Base-by-base conservation (phyloP, 2,797 vertebrate genomes). In the Microctenopoma stevenorrisi region DNA sequence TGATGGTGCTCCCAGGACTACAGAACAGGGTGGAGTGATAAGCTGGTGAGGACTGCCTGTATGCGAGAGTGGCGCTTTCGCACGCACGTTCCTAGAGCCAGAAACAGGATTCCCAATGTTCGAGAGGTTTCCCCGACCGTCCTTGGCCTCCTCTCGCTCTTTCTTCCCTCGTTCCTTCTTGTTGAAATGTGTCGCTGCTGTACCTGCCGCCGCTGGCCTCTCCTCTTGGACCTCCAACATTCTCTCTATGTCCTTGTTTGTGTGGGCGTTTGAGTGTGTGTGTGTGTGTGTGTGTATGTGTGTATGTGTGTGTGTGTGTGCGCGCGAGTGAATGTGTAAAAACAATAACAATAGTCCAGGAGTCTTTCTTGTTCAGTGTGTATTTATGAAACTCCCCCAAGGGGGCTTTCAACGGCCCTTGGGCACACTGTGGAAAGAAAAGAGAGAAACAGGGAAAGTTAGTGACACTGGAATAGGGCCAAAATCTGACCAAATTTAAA, bases 141-240 rank as follows among this genome's bases (percentile, higher is more conserved):
- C 95, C 91, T 95, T 95, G 93, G 93, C 90, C 86, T 95, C 92
- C 91, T 95, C 97, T 89, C 97, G 93, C 93, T 98, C 95, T 92
- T 98, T 96, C 95, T 98, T 91, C 91, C 94, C 95, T 94, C 95
- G 93, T 90, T 97, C 96, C 92, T 95, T 94, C 92, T 95, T 96
- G 92, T 92, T 96, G 94, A 95, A 96, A 93, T 96, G 95, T 94
- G 94, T 86, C 88, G 94, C 84, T 83, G 90, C 91, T 90, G 92
- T 91, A 90, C 92, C 92, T 89, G 93, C 93, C 90, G 91, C 91
- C 87, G 92, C 89, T 89, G 92, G 90, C 88, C 96, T 96, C 92
- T 94, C 96, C 95, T 96, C 97, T 94, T 95, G 97, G 95, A 96
- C 96, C 94, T 98, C 96, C 97, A 96, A 96, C 98, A 99, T 99